Evolutionary conservation across 2,888 invertebrate genomes (phyloP).

Genomic region (Rotaria magnacalcarata): DNA sequence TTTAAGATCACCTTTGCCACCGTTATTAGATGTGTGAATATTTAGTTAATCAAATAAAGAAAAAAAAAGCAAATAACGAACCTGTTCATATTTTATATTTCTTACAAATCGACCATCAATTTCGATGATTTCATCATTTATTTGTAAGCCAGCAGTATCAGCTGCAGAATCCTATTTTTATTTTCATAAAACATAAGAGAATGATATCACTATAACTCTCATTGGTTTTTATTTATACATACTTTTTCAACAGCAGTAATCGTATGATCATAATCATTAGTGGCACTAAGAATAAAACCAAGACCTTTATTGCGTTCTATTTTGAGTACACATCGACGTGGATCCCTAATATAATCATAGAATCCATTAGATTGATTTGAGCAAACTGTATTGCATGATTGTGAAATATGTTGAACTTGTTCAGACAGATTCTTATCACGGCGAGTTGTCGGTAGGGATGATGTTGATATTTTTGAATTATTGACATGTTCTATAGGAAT

Average conservation of each 20-base stretch:
- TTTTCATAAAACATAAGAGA: background rate
- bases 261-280: constrained; percentile 22
- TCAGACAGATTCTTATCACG: background rate
- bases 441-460: background rate
- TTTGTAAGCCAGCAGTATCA: constrained; percentile 38
- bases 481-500: background rate
- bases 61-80: background rate
- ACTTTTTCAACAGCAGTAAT: constrained; percentile 11
- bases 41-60: background rate
- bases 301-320: constrained; percentile 10
- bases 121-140: constrained; percentile 37
- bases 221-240: background rate
- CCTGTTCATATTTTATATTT: background rate
- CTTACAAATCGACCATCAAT: constrained; percentile 4
- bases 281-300: constrained; percentile 19
- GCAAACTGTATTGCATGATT: background rate
- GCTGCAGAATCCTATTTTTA: constrained; percentile 9
- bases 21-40: no score
- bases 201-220: background rate
- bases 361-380: background rate
- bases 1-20: no score
- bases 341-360: constrained; percentile 1
- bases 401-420: background rate
- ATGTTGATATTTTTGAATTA: background rate
- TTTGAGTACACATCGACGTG: background rate